Base-by-base conservation (phyloP, 2,888 invertebrate species). In the Acleris literana region DNA sequence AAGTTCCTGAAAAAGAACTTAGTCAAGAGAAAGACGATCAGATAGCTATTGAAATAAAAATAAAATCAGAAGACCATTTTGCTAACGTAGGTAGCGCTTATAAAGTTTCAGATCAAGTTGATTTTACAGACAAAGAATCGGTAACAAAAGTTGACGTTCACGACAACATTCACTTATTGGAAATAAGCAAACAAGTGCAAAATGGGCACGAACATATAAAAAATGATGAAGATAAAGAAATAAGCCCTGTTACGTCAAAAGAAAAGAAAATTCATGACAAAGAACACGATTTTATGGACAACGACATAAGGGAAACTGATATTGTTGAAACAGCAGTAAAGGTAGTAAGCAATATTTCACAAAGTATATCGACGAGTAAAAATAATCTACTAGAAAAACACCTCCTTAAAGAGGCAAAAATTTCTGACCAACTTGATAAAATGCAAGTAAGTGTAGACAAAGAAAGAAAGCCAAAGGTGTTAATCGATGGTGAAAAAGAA, bases 371-470 rank as follows among this genome's bases (percentile, higher is more conserved):
- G 2, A 55, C 44, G 29, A 61, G 54, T 33, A 65, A 20, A 48
- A 33, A 22, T 13, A 39, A 3, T 33, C 25, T 43, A 43, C 25
- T 46, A 59, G 53, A 59, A 49, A 49, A 58, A 56, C 62, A 69
- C 20, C 68, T 46, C 58, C 68, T 49, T n/a, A 64, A 61, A 56
- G 60, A 63, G 69, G 71, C 74, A 78, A 73, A 74, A 68, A 64
- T 79, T 85, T 85, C 85, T 84, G 79, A 80, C 83, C 80, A 79
- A 88, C 87, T 88, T 88, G 89, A 87, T 85, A 69, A 75, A 71
- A 85, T 75, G 85, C 88, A 88, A 88, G 87, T 87, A 79, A 74
- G 84, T 86, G 77, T 78, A 83, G 88, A 88, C 83, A 86, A 80
- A 74, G 77, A 83, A 80, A 75, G 75, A 67, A 69, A 75, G 63